These are phyloP conservation scores for Leucosticte australis DNA, from an alignment of 2,113 vertebrate species.

Conservation along the genomic window DNA sequence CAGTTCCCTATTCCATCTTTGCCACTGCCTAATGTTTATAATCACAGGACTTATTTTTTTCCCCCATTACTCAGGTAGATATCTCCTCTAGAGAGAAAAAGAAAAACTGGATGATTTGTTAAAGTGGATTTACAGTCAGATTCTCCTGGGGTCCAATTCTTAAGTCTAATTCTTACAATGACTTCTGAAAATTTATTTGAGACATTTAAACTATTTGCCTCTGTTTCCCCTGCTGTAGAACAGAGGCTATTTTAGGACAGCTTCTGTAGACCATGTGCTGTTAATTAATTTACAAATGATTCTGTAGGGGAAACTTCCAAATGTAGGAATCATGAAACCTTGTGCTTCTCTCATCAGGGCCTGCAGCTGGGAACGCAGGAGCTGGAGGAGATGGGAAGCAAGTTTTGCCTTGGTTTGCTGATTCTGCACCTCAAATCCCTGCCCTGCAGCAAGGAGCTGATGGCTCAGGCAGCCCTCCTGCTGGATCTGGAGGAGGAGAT, in stretches of 20 bases:
- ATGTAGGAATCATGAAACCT: not conserved
- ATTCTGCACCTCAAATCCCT: slow-evolving; percentile 79
- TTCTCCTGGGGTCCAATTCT: not conserved
- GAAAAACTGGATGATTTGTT: not conserved
- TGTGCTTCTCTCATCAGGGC: slow-evolving; percentile 73
- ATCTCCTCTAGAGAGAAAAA: not conserved
- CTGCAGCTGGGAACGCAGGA: slow-evolving; percentile 85
- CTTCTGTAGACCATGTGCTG: not conserved
- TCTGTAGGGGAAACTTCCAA: not conserved
- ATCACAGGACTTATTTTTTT: not conserved
- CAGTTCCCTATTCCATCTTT: not conserved
- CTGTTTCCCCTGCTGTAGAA: not conserved
- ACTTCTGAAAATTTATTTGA: not conserved
- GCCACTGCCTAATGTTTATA: not conserved
- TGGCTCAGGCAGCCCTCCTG: slow-evolving; percentile 64
- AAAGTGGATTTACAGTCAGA: not conserved
- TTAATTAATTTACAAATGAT: not conserved
- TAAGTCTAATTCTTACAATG: not conserved
- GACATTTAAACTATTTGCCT: not conserved
- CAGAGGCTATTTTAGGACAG: not conserved
- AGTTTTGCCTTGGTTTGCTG: slow-evolving; percentile 89
- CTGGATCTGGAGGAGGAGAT: slow-evolving; percentile 74
- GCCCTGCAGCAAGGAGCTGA: slow-evolving; percentile 72
- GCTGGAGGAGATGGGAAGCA: slow-evolving; percentile 90
- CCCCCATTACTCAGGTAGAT: not conserved